Conservation (phyloP, 2,797 vertebrate species). For the Amblyopsis hoosieri region DNA sequence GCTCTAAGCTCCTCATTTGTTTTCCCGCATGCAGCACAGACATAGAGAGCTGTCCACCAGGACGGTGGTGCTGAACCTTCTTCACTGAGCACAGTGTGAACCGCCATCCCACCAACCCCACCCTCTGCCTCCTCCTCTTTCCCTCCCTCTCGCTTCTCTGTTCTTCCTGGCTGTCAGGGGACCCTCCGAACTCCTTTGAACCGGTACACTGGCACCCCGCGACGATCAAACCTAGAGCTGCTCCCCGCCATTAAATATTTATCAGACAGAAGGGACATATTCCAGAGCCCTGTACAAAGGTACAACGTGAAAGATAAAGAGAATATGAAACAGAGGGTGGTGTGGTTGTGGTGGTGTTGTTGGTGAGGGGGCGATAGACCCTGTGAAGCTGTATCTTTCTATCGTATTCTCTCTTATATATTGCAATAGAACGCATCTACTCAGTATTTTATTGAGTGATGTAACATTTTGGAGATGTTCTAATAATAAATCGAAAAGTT, state of each 20-base stretch:
- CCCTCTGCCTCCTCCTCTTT: constrained; percentile 34
- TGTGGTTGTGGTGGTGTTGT: too few relatives aligned
- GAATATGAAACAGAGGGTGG: constrained; percentile 52
- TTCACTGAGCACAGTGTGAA: constrained; percentile 36
- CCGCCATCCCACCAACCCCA: constrained; percentile 19
- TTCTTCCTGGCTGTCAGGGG: constrained; percentile 68
- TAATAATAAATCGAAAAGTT: constrained; percentile 37
- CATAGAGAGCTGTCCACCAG: constrained; percentile 65
- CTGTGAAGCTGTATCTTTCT: constrained; percentile 46
- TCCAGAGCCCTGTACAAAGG: constrained; percentile 62
- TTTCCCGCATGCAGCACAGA: constrained; percentile 24
- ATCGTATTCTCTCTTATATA: constrained; percentile 9
- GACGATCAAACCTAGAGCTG: constrained; percentile 72
- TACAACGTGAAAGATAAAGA: constrained; percentile 63
- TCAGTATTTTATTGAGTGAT: constrained; percentile 54
- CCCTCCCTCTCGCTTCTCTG: constrained; percentile 37
- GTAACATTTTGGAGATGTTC: constrained; percentile 50
- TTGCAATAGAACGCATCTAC: constrained; percentile 38
- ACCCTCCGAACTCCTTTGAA: constrained; percentile 71
- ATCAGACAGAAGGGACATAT: constrained; percentile 68
- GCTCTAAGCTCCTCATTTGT: constrained; percentile 9
- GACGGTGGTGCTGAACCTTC: constrained; percentile 65
- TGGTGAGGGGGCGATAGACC: neutral
- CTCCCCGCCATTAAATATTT: constrained; percentile 76
- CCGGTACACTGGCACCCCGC: constrained; percentile 68